Evolutionary conservation across 2,797 vertebrate species (phyloP).

Genomic region (Chrosomus eos): DNA sequence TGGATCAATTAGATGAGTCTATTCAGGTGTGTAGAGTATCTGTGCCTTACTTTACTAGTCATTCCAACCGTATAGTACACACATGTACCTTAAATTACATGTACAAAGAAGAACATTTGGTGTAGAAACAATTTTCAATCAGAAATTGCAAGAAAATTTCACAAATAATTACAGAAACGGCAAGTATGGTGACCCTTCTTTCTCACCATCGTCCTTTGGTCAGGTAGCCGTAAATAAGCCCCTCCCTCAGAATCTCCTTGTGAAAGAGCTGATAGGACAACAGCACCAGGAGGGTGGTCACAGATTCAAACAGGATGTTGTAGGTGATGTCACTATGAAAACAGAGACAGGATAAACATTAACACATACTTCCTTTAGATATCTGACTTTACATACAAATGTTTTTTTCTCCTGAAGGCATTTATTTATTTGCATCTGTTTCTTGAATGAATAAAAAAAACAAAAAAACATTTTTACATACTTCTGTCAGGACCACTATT

Average conservation of each 20-base stretch:
- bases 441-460: too few species aligned
- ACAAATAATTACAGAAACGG: not conserved
- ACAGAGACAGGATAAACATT: constrained; percentile 34
- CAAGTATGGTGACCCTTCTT: not conserved
- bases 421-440: too few species aligned
- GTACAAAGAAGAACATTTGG: not conserved
- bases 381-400: too few species aligned
- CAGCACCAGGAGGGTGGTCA: constrained; percentile 91
- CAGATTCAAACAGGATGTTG: constrained; percentile 93
- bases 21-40: not conserved
- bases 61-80: not conserved
- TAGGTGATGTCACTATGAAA: constrained; percentile 92
- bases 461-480: too few species aligned
- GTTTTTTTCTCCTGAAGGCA: too few species aligned
- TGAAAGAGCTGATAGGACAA: constrained; percentile 97
- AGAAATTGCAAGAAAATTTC: not conserved
- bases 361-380: not conserved
- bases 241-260: constrained; percentile 91
- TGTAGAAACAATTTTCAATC: not conserved
- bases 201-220: constrained; percentile 92
- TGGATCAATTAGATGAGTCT: not conserved
- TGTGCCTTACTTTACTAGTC: not conserved
- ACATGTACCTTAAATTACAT: not conserved
- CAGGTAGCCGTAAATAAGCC: constrained; percentile 88
- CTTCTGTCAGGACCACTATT: too few species aligned